Conservation (phyloP, 2,797 vertebrate genomes). For the Acanthiza pusilla region DNA sequence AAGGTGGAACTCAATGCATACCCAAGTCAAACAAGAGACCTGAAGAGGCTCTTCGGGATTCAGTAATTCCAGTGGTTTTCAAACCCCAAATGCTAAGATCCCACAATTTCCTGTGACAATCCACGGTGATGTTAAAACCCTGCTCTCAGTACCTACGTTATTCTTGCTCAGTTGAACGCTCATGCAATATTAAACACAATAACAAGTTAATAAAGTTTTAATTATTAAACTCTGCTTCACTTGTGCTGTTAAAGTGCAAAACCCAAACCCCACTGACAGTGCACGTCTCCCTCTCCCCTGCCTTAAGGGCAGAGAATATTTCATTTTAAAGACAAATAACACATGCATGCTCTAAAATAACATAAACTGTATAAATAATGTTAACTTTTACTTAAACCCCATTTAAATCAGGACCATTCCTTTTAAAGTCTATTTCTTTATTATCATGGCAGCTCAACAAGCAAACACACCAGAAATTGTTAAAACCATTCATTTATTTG, state of each 20-base stretch:
- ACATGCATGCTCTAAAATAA: not conserved
- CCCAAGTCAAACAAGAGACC: not conserved
- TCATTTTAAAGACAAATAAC: not conserved
- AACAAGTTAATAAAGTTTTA: not conserved
- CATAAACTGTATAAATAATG: not conserved
- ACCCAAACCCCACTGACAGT: not conserved
- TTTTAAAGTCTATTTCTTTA: not conserved
- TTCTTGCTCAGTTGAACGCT: not conserved
- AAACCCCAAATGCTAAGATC: not conserved
- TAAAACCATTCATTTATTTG: not conserved
- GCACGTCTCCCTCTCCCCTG: not conserved
- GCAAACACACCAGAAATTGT: not conserved
- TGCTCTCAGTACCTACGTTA: not conserved
- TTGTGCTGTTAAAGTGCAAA: not conserved
- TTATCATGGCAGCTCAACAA: fast-evolving
- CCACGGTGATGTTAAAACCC: not conserved
- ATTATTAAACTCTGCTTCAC: not conserved
- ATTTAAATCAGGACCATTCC: not conserved
- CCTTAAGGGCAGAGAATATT: not conserved
- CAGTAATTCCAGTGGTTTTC: not conserved
- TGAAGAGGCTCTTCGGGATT: not conserved
- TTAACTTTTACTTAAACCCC: not conserved
- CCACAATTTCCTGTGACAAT: not conserved
- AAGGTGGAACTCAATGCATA: not conserved
- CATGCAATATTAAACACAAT: not conserved